Conservation (phyloP, 1,140 invertebrate genomes). For the Pachyrhynchus sulphureomaculatus region DNA sequence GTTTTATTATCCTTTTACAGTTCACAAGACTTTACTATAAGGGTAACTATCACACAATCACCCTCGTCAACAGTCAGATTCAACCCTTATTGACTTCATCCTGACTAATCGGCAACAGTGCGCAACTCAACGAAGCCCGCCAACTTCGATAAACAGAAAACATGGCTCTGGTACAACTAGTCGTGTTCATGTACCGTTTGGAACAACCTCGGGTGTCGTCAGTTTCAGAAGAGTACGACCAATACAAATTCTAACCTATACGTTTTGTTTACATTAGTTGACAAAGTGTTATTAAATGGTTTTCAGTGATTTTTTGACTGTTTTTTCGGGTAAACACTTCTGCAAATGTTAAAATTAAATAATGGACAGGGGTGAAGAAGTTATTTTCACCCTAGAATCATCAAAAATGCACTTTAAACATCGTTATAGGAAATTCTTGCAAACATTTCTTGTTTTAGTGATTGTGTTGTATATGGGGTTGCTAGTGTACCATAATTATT, state of each 20-base stretch:
- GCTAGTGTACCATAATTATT: conserved; percentile 60
- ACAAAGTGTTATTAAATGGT: background rate
- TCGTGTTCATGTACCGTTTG: conserved; percentile 15
- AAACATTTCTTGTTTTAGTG: conserved; percentile 43
- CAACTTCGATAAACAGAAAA: conserved; percentile 15
- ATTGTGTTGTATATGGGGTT: conserved; percentile 62
- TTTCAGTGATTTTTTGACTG: background rate
- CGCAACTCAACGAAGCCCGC: background rate
- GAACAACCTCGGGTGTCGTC: background rate
- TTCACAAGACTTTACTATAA: too few species aligned
- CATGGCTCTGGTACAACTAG: conserved; percentile 16
- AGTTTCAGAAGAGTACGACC: background rate
- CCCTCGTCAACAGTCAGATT: background rate
- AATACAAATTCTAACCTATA: conserved; percentile 6
- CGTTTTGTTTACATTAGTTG: conserved; percentile 36
- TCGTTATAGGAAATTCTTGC: conserved; percentile 38
- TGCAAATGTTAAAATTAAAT: conserved; percentile 11
- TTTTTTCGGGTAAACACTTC: background rate
- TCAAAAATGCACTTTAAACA: conserved; percentile 43
- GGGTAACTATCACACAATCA: too few species aligned
- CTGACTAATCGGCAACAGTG: background rate
- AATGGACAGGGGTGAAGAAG: conserved; percentile 33
- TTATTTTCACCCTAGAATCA: conserved; percentile 27
- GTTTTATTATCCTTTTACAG: too few species aligned
- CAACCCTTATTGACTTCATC: background rate